Evolutionary conservation across 2,113 vertebrate species (phyloP), one percentile per base, ranked within the genome.

Genomic region (Oncorhynchus nerka): DNA sequence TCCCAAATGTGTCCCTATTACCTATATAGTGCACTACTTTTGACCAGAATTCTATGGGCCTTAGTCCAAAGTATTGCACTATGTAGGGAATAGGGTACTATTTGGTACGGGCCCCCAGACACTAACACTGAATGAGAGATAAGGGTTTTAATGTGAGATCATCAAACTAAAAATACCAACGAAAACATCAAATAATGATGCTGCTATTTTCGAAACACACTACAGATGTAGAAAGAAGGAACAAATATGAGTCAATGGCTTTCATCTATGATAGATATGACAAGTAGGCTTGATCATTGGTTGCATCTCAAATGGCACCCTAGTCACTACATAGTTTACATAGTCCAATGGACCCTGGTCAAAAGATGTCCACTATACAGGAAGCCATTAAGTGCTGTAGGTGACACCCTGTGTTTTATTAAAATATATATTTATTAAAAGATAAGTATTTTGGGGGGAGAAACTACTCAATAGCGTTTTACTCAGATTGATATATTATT

Each of bases 81-180:
- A 55, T 19, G 5, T 55, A 19, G 51, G 16, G 1, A 19, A 55
- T 19, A 55, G 16, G 51, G 51, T 16, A 4, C 3, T 16, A 19
- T 55, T 55, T 55, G 51, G 51, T 3, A 34, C 19, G 2, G 30
- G 16, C 16, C 28, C 28, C 26, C 26, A 34, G 3, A 39, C 19
- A n/a, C n/a, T 62, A n/a, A 62, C 59, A 62, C 15, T 19, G 16
- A 55, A 16, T 3, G n/a, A 22, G 59, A 62, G 19, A 62, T 62
- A 24, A 8, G 59, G n/a, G 59, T 62, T 62, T 22, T 16, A 62
- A n/a, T 7, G 59, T 62, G 59, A 62, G 20, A 62, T 22, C 49
- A 69, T 34, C 71, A 66, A 64, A 51, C 83, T 80, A 82, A 80
- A 85, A 77, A 79, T 81, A 82, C 28, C 68, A 83, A 62, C 65